These are phyloP conservation scores for Simalia tracyae DNA, from an alignment of 2,797 vertebrate species.

Conservation along the genomic window DNA sequence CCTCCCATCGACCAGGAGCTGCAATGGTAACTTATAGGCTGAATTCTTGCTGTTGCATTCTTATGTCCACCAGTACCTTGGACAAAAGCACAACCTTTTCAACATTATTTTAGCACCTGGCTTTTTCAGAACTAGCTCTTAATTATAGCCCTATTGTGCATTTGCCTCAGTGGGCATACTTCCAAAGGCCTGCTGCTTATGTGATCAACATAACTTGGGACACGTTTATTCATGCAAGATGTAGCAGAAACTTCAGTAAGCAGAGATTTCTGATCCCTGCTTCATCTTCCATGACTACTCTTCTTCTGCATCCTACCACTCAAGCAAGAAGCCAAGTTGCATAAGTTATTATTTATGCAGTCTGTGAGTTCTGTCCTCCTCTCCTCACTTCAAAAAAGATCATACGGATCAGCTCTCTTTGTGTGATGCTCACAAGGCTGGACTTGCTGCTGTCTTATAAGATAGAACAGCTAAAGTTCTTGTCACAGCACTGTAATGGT, in stretches of 20 bases:
- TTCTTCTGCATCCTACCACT: background rate
- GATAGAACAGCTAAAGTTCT: background rate
- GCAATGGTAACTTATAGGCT: background rate
- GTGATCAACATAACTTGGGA: background rate
- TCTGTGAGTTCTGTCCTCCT: background rate
- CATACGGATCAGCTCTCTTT: background rate
- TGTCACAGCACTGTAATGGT: background rate
- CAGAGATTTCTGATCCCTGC: background rate
- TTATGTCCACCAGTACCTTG: background rate
- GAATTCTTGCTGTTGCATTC: background rate
- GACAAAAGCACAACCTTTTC: background rate
- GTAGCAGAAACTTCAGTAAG: background rate
- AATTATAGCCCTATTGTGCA: background rate
- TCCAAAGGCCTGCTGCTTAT: background rate
- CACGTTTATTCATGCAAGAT: background rate
- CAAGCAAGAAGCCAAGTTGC: background rate
- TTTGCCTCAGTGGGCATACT: background rate
- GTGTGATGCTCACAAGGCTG: background rate
- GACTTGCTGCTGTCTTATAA: background rate
- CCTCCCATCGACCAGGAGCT: background rate
- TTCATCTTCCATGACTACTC: background rate
- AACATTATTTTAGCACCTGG: background rate
- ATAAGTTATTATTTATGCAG: background rate
- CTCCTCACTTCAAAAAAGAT: background rate
- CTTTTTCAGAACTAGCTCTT: background rate